Conservation (phyloP, 1,140 invertebrate species). For the Mylabris phalerata region DNA sequence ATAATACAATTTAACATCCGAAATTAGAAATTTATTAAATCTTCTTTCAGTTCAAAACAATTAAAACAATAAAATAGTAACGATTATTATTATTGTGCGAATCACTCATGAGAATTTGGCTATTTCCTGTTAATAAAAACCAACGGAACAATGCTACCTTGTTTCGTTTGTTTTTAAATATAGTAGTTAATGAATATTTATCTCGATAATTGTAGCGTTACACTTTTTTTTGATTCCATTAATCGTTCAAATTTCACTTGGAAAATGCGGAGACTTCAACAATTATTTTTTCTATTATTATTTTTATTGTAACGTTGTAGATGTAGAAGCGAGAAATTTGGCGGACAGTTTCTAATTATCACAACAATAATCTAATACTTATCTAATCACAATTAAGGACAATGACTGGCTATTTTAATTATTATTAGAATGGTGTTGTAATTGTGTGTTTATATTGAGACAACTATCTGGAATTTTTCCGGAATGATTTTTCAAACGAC, state of each 20-base stretch:
- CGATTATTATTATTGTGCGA: slow-evolving; percentile 9
- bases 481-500: too few relatives aligned
- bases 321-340: too few relatives aligned
- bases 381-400: too few relatives aligned
- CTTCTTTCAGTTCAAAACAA: slow-evolving; percentile 5
- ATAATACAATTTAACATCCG: too few relatives aligned
- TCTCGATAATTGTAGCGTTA: slow-evolving; percentile 16
- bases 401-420: too few relatives aligned
- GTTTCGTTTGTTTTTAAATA: slow-evolving; percentile 9
- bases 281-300: neutral
- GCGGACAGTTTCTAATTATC: too few relatives aligned
- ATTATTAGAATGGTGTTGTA: too few relatives aligned
- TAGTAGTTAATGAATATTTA: slow-evolving; percentile 17
- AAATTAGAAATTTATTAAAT: too few relatives aligned
- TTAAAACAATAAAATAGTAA: slow-evolving; percentile 8
- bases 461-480: too few relatives aligned
- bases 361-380: too few relatives aligned
- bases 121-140: slow-evolving; percentile 9
- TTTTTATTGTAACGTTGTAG: too few relatives aligned
- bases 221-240: neutral
- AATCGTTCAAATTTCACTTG: slow-evolving; percentile 7
- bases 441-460: too few relatives aligned
- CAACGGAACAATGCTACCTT: slow-evolving; percentile 12
- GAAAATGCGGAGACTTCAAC: slow-evolving; percentile 4
- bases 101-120: slow-evolving; percentile 18